Conservation (phyloP, 1,140 invertebrate species). For the Lepidurus couesii region DNA sequence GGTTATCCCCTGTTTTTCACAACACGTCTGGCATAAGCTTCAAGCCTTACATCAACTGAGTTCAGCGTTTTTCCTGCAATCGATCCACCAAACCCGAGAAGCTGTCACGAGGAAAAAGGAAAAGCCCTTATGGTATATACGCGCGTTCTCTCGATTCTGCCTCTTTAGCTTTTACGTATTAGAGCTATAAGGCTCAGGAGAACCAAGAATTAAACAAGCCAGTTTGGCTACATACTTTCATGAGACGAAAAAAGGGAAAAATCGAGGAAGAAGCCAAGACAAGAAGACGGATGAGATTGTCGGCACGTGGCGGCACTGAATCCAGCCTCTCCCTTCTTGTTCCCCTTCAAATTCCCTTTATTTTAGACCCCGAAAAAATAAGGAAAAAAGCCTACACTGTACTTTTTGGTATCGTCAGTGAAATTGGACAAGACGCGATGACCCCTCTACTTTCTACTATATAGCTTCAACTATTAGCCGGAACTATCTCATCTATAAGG, state of each 20-base stretch:
- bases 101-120: background rate
- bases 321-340: background rate
- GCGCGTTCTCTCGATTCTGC: background rate
- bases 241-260: background rate
- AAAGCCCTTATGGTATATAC: background rate
- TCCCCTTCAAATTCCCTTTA: background rate
- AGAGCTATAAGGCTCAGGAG: too few species aligned
- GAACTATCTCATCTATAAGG: background rate
- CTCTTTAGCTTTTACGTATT: too few species aligned
- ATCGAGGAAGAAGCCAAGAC: background rate
- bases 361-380: background rate
- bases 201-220: background rate
- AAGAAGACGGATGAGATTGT: constrained; percentile 4
- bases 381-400: background rate
- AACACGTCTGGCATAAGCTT: too few species aligned
- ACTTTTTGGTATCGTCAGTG: background rate
- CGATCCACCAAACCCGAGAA: background rate
- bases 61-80: too few species aligned
- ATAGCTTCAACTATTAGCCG: background rate
- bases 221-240: background rate
- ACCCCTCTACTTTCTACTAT: background rate
- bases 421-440: background rate
- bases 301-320: constrained; percentile 1
- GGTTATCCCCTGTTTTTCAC: too few species aligned
- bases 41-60: too few species aligned